phyloP scores from a whole-genome alignment of 2,797 vertebrate species.

The Gymnocypris eckloni region DNA sequence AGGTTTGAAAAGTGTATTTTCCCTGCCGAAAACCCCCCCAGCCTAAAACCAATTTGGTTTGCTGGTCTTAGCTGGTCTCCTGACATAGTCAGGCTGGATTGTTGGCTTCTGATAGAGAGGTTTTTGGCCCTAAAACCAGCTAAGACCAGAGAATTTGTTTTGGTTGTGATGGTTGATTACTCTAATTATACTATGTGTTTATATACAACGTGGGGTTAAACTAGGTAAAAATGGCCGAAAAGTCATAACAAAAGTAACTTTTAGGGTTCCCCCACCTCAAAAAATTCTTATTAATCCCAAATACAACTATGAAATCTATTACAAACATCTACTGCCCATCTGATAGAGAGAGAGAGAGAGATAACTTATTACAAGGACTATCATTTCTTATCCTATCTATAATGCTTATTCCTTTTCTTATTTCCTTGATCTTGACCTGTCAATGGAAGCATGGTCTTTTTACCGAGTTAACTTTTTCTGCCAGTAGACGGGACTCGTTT shows the following conservation, averaged over 20 bases:
- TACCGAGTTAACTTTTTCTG: constrained; percentile 45
- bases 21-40: neutral
- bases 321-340: constrained; percentile 2
- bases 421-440: constrained; percentile 20
- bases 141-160: neutral
- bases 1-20: neutral
- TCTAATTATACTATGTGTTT: neutral
- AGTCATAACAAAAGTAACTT: neutral
- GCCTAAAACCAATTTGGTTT: neutral
- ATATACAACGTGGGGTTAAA: neutral
- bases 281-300: neutral
- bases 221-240: neutral
- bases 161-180: neutral
- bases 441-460: constrained; percentile 47
- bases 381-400: neutral
- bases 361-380: neutral
- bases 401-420: constrained; percentile 10
- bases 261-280: neutral
- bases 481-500: neutral
- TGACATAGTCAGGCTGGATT: neutral
- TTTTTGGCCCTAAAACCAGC: neutral
- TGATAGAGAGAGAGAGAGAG: neutral
- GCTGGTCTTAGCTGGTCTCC: neutral
- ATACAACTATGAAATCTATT: neutral
- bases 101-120: neutral